A percentile compares a stretch with the other conserved stretches of the same genome.
These are phyloP conservation scores for Hapalemur alaotrensis DNA, from an alignment of 2,797 vertebrate species.

Conservation along the genomic window DNA sequence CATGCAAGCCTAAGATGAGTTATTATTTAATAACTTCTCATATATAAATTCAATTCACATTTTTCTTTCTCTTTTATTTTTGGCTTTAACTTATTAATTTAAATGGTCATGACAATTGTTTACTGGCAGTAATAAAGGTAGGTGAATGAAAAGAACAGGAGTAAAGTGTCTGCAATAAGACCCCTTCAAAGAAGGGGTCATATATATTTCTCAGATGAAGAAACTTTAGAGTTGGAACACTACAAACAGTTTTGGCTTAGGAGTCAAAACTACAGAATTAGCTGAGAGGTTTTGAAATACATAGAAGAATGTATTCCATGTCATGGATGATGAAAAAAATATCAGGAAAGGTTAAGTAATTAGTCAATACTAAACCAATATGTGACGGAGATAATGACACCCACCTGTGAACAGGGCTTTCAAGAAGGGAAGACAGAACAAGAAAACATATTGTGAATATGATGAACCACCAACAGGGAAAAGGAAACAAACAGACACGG, in stretches of 20 bases:
- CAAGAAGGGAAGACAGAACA: constrained; percentile 15
- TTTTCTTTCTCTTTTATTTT: constrained; percentile 21
- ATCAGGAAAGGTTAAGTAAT: constrained; percentile 53
- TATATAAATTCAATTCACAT: neutral
- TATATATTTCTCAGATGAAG: neutral
- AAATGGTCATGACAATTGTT: neutral
- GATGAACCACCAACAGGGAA: neutral
- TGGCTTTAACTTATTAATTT: neutral
- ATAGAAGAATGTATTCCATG: constrained; percentile 61
- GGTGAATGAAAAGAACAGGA: neutral
- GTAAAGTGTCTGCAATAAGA: constrained; percentile 4
- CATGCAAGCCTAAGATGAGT: constrained; percentile 2
- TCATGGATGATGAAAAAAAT: constrained; percentile 56
- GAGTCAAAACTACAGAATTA: constrained; percentile 54
- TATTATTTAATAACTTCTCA: neutral
- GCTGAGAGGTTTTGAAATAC: neutral
- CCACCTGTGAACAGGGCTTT: constrained; percentile 52
- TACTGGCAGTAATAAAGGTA: neutral
- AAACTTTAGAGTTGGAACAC: constrained; percentile 1
- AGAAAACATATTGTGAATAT: neutral
- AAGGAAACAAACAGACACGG: neutral
- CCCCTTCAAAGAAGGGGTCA: neutral
- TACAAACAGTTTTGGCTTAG: neutral
- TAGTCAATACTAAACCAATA: constrained; percentile 48
- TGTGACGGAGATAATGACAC: constrained; percentile 36